A percentile compares a stretch with the other conserved stretches of the same genome.
phyloP scores from a whole-genome alignment of 1,140 invertebrate genomes.

The Lordiphosa stackelbergi region DNA sequence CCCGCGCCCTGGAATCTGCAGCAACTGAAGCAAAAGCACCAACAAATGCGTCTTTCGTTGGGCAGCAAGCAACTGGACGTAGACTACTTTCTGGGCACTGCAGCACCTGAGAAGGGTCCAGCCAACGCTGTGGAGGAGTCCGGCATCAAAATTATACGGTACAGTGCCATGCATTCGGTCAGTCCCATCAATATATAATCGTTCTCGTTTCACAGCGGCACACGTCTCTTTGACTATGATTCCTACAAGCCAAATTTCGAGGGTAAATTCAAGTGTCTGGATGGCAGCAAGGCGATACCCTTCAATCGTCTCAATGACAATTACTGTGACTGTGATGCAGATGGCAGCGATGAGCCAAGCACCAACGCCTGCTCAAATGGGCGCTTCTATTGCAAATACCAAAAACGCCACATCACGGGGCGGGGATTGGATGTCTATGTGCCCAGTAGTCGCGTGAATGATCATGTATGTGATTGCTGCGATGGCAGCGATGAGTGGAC shows the following conservation, averaged over 20 bases:
- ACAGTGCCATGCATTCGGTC: background rate
- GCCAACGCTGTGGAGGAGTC: slow-evolving; percentile 24
- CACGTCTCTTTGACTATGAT: slow-evolving; percentile 73
- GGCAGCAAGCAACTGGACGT: slow-evolving; percentile 61
- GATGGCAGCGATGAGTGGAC: slow-evolving; percentile 87
- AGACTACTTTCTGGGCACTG: slow-evolving; percentile 43
- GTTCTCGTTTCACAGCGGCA: slow-evolving; percentile 45
- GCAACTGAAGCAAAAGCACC: slow-evolving; percentile 60
- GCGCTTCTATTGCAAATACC: slow-evolving; percentile 82
- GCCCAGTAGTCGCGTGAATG: slow-evolving; percentile 87
- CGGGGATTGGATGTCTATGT: slow-evolving; percentile 70
- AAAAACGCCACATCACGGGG: slow-evolving; percentile 77
- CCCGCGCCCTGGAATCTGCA: slow-evolving; percentile 60
- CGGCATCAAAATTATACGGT: slow-evolving; percentile 70
- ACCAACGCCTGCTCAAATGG: slow-evolving; percentile 92
- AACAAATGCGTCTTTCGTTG: slow-evolving; percentile 58
- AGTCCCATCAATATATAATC: background rate
- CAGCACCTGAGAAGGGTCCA: background rate
- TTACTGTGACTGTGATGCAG: slow-evolving; percentile 92
- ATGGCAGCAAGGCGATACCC: slow-evolving; percentile 60
- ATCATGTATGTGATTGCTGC: slow-evolving; percentile 95
- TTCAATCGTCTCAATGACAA: slow-evolving; percentile 91
- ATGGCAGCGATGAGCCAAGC: slow-evolving; percentile 93
- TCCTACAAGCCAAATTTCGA: slow-evolving; percentile 69
- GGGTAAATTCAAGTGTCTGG: slow-evolving; percentile 68